A percentile compares a stretch with the other conserved stretches of the same genome.
Conservation (phyloP, 2,888 invertebrate species). For the Anthoptus insignis region DNA sequence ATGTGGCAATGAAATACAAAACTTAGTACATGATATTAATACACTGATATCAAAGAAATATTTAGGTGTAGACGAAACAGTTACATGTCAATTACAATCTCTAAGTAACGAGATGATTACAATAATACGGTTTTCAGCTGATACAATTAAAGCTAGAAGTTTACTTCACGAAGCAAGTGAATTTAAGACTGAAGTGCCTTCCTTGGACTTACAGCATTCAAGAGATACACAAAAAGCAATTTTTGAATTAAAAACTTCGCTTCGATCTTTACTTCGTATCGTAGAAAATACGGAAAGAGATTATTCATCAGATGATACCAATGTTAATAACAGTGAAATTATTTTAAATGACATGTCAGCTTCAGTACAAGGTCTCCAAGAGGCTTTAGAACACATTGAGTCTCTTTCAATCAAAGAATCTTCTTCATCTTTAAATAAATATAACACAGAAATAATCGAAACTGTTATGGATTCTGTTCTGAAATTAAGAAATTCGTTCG, state of each 20-base stretch:
- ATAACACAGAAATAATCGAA: constrained; percentile 88
- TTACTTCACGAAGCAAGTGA: constrained; percentile 69
- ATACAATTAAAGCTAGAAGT: constrained; percentile 81
- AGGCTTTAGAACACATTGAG: constrained; percentile 78
- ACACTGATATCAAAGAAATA: constrained; percentile 76
- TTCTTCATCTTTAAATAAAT: constrained; percentile 63
- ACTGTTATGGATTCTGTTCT: constrained; percentile 88
- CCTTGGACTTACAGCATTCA: constrained; percentile 69
- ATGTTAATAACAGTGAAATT: constrained; percentile 67
- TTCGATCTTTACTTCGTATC: constrained; percentile 70
- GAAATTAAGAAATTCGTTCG: constrained; percentile 87
- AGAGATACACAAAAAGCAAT: constrained; percentile 77
- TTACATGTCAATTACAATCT: constrained; percentile 74
- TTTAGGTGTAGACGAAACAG: constrained; percentile 71
- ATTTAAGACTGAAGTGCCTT: constrained; percentile 63
- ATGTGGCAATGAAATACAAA: constrained; percentile 85
- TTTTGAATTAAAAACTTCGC: constrained; percentile 71
- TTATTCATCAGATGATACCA: constrained; percentile 55
- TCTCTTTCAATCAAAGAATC: constrained; percentile 85
- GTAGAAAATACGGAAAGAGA: constrained; percentile 66
- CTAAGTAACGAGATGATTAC: constrained; percentile 81
- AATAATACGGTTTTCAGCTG: constrained; percentile 82
- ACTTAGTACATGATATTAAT: constrained; percentile 78
- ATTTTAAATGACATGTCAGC: constrained; percentile 78
- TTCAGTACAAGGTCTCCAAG: constrained; percentile 81